These are phyloP conservation scores for Limonius californicus DNA, from an alignment of 1,140 invertebrate species.

Conservation along the genomic window DNA sequence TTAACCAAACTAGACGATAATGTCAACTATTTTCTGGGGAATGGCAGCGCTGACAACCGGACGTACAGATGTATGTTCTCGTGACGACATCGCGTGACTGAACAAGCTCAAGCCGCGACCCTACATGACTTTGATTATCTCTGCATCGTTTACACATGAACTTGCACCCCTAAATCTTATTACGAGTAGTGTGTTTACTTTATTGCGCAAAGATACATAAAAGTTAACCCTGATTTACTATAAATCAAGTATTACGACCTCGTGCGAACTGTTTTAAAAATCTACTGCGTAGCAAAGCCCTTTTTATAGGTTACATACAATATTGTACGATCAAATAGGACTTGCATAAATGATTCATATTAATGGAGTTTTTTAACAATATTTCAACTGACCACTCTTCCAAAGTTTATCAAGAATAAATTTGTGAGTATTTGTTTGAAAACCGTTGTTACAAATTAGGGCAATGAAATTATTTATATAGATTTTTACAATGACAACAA, in stretches of 20 bases:
- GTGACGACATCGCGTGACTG: slow-evolving; percentile 3
- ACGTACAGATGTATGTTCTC: slow-evolving; percentile 6
- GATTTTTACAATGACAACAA: too few species aligned
- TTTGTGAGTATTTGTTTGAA: too few species aligned
- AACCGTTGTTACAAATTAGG: too few species aligned
- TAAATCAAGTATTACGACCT: not conserved
- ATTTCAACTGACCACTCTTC: too few species aligned
- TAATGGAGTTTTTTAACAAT: too few species aligned
- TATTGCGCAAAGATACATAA: slow-evolving; percentile 5
- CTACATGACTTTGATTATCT: slow-evolving; percentile 13
- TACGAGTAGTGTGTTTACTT: slow-evolving; percentile 1
- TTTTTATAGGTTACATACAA: too few species aligned
- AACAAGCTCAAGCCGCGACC: not conserved
- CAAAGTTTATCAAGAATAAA: too few species aligned
- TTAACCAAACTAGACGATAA: not conserved
- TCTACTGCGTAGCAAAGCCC: too few species aligned
- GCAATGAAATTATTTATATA: too few species aligned
- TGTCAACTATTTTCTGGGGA: not conserved
- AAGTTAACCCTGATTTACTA: not conserved
- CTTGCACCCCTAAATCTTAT: slow-evolving; percentile 11
- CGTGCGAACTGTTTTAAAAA: too few species aligned
- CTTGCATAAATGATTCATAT: too few species aligned
- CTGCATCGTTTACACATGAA: slow-evolving; percentile 13
- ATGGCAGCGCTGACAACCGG: slow-evolving; percentile 9
- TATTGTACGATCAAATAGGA: too few species aligned